A percentile compares a stretch with the other conserved stretches of the same genome.
phyloP scores from a whole-genome alignment of 2,797 vertebrate species.

The Sebastes jordani region DNA sequence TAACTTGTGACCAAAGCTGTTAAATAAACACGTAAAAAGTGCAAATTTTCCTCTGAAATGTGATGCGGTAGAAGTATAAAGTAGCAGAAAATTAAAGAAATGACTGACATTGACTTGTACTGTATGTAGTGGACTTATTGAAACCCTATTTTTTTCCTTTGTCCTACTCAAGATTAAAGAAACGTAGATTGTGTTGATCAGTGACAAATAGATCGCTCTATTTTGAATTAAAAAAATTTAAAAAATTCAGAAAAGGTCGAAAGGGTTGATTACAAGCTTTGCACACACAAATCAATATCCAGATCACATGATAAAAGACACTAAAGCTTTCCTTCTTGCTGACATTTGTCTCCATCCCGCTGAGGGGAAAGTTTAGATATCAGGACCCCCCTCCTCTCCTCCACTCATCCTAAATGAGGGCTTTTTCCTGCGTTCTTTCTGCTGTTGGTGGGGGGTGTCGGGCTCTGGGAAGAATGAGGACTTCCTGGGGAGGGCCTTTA shows the following conservation, averaged over 20 bases:
- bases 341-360: constrained; percentile 66
- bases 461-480: constrained; percentile 70
- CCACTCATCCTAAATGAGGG: constrained; percentile 63
- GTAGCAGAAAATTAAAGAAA: no score
- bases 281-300: constrained; percentile 24
- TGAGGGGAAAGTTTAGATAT: constrained; percentile 77
- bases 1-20: neutral
- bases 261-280: constrained; percentile 4
- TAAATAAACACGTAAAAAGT: neutral
- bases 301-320: constrained; percentile 45
- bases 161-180: neutral
- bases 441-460: constrained; percentile 81
- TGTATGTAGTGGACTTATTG: no score
- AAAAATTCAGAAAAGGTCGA: constrained; percentile 41
- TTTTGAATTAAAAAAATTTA: neutral
- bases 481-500: constrained; percentile 75
- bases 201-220: neutral
- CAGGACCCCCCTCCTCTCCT: constrained; percentile 51
- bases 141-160: neutral
- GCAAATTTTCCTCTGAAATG: neutral
- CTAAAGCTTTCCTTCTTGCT: constrained; percentile 44
- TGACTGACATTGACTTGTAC: no score
- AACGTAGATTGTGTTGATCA: neutral
- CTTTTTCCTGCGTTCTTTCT: constrained; percentile 44
- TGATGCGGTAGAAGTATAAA: neutral